phyloP scores from a whole-genome alignment of 2,888 invertebrate genomes.

The Baccha elongata region DNA sequence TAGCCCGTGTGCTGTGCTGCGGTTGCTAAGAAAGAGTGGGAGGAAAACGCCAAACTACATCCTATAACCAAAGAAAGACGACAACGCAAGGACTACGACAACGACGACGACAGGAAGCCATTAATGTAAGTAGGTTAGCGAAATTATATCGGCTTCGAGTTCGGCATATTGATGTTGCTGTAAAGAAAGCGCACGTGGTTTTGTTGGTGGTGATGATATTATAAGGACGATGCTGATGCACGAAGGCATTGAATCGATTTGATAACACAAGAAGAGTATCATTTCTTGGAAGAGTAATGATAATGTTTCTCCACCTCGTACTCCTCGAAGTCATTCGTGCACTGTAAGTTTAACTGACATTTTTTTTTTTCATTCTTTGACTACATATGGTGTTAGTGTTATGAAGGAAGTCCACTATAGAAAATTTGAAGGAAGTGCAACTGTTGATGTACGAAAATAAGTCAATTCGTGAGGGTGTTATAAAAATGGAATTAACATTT shows the following conservation, averaged over 20 bases:
- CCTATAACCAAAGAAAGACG: constrained; percentile 12
- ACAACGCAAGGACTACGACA: constrained; percentile 21
- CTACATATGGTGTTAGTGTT: background rate
- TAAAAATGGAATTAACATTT: constrained; percentile 56
- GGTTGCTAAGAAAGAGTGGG: constrained; percentile 6
- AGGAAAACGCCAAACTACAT: constrained; percentile 27
- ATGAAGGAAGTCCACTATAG: background rate
- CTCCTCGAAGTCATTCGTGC: constrained; percentile 37
- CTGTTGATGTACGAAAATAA: constrained; percentile 32
- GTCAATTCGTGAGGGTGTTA: background rate
- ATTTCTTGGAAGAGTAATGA: constrained; percentile 39
- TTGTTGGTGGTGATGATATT: background rate
- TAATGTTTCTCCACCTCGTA: constrained; percentile 32
- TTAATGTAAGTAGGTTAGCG: constrained; percentile 47
- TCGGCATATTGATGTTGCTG: constrained; percentile 31
- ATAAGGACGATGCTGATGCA: constrained; percentile 6
- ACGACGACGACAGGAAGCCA: constrained; percentile 54
- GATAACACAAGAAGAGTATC: constrained; percentile 34
- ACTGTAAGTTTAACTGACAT: constrained; percentile 53
- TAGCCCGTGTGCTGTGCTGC: constrained; percentile 52
- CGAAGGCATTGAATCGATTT: constrained; percentile 44
- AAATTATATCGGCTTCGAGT: constrained; percentile 42
- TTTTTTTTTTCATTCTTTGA: constrained; percentile 17
- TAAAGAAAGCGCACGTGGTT: constrained; percentile 9
- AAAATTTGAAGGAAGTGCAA: constrained; percentile 28